Conservation (phyloP, 2,888 invertebrate species). For the Scaptomyza caliginosa region DNA sequence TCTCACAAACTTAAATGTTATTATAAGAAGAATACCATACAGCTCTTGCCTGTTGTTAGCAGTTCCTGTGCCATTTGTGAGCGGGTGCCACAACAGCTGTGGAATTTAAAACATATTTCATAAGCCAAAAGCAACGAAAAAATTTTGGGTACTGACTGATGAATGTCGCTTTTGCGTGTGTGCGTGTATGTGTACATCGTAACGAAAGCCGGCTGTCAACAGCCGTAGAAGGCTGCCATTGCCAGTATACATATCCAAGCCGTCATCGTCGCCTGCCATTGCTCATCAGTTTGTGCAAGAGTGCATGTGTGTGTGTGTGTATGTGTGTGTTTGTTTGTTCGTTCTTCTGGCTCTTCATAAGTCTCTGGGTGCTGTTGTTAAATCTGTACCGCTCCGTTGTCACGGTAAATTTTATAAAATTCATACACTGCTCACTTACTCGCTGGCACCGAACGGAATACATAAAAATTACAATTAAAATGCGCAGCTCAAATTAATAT, state of each 20-base stretch:
- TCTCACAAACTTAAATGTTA: neutral
- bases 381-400: conserved; percentile 23
- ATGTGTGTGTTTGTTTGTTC: neutral
- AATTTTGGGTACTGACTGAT: conserved; percentile 49
- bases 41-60: conserved; percentile 11
- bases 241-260: conserved; percentile 62
- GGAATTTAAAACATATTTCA: conserved; percentile 62
- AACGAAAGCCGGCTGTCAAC: conserved; percentile 62
- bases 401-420: conserved; percentile 54
- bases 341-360: conserved; percentile 4
- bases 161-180: conserved; percentile 7
- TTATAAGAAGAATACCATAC: neutral
- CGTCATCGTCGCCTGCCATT: conserved; percentile 59
- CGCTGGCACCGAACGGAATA: conserved; percentile 4
- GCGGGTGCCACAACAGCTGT: conserved; percentile 20
- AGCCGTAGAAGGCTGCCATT: conserved; percentile 52
- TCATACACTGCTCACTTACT: conserved; percentile 29
- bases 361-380: conserved; percentile 5
- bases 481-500: conserved; percentile 44
- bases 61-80: conserved; percentile 7
- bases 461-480: conserved; percentile 51
- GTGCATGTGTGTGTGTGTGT: neutral
- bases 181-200: conserved; percentile 15
- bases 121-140: conserved; percentile 54
- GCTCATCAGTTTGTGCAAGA: conserved; percentile 53